These are phyloP conservation scores for Cremastobaeus sp. DNA, from an alignment of 2,888 invertebrate genomes.

Conservation along the genomic window DNA sequence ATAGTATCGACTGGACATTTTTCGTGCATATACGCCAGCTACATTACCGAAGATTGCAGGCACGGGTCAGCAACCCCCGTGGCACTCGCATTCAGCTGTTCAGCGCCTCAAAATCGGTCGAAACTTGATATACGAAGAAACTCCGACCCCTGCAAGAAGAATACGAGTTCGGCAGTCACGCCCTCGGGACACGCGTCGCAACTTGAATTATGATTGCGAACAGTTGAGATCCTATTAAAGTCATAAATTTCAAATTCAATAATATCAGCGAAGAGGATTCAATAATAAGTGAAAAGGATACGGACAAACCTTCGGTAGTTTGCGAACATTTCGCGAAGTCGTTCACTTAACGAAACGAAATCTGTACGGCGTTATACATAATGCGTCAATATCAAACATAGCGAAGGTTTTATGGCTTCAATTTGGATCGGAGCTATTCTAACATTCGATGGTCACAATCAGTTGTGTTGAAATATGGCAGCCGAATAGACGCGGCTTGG, in stretches of 20 bases:
- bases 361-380: constrained; percentile 52
- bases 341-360: constrained; percentile 60
- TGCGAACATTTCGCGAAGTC: constrained; percentile 59
- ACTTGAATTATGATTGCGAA: constrained; percentile 73
- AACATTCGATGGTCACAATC: constrained; percentile 31
- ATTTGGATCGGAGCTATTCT: constrained; percentile 48
- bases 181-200: constrained; percentile 68
- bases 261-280: constrained; percentile 74
- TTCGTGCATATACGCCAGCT: too few species aligned
- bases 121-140: constrained; percentile 60
- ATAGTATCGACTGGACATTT: too few species aligned
- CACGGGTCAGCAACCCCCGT: background rate
- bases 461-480: constrained; percentile 41
- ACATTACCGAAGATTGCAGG: constrained; percentile 3
- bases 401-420: constrained; percentile 58
- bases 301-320: constrained; percentile 58
- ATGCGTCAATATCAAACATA: constrained; percentile 59
- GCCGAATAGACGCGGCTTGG: background rate
- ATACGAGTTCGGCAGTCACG: constrained; percentile 63
- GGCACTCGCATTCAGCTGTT: background rate
- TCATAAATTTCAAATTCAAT: constrained; percentile 77
- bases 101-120: constrained; percentile 37
- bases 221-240: constrained; percentile 76
- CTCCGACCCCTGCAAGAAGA: constrained; percentile 52
- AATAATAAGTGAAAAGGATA: constrained; percentile 61